Evolutionary conservation across 2,797 vertebrate species (phyloP).

Genomic region (Gambelia wislizenii): DNA sequence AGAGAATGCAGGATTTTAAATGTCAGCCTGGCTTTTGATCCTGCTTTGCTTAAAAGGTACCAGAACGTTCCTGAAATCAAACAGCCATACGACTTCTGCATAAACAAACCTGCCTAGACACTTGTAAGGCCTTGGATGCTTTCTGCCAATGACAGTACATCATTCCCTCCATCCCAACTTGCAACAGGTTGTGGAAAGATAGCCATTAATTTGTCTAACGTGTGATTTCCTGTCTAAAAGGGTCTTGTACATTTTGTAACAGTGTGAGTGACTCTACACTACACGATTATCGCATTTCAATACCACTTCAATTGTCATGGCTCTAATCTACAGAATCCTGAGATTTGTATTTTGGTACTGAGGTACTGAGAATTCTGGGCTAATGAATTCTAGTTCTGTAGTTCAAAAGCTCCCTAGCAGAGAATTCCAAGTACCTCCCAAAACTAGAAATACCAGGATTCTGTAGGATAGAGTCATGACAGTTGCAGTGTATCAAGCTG

Average conservation of each 20-base stretch:
- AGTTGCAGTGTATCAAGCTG: too few relatives aligned
- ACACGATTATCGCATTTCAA: too few relatives aligned
- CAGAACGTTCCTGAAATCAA: neutral
- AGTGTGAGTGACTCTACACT: accelerated
- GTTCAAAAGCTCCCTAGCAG: too few relatives aligned
- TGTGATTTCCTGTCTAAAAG: neutral
- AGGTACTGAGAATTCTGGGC: too few relatives aligned
- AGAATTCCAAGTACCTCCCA: too few relatives aligned
- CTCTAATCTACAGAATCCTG: too few relatives aligned
- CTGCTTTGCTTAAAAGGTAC: neutral
- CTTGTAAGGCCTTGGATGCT: neutral
- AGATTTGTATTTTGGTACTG: too few relatives aligned
- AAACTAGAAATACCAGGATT: too few relatives aligned
- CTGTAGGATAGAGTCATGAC: too few relatives aligned
- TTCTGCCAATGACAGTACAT: neutral
- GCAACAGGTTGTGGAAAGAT: constrained; percentile 25
- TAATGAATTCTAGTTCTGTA: too few relatives aligned
- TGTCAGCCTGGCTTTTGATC: constrained; percentile 9
- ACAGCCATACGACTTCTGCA: neutral
- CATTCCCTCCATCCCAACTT: neutral
- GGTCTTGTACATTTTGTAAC: too few relatives aligned
- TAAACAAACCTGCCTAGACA: neutral
- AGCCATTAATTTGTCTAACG: constrained; percentile 20
- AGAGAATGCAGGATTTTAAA: neutral
- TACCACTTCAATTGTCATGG: too few relatives aligned